Conservation (phyloP, 2,113 vertebrate genomes). For the Albula goreensis region DNA sequence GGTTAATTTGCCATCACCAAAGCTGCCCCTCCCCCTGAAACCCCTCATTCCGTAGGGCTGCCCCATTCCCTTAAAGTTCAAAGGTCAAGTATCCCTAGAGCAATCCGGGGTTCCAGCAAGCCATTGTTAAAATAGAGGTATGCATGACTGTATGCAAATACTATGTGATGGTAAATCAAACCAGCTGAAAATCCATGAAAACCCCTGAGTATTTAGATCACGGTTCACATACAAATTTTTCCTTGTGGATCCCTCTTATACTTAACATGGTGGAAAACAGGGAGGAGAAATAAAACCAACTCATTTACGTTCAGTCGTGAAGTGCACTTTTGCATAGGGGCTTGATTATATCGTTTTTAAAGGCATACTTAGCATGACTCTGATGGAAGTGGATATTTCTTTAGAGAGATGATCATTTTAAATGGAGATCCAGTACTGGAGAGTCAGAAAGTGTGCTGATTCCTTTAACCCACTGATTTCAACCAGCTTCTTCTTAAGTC, state of each 20-base stretch:
- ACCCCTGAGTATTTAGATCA: background rate
- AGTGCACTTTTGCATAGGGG: background rate
- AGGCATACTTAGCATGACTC: background rate
- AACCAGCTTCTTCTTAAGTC: background rate
- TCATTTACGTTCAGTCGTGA: background rate
- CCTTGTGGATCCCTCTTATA: background rate
- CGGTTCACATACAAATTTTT: background rate
- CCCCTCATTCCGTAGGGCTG: background rate
- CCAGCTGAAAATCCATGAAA: background rate
- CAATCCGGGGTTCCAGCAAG: background rate
- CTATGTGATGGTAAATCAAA: background rate
- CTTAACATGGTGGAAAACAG: background rate
- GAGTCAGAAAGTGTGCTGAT: background rate
- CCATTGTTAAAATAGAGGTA: background rate
- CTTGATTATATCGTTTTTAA: background rate
- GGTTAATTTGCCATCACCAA: constrained; percentile 6
- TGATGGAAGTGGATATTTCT: background rate
- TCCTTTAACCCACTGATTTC: background rate
- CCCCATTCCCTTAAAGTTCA: background rate
- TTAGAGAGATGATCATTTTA: background rate
- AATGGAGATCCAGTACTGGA: background rate
- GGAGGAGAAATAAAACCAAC: background rate
- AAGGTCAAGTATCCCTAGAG: background rate
- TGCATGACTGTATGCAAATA: background rate
- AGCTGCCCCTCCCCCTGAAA: background rate